Conservation (phyloP, 2,888 invertebrate species). For the Cerceris ruficornis region DNA sequence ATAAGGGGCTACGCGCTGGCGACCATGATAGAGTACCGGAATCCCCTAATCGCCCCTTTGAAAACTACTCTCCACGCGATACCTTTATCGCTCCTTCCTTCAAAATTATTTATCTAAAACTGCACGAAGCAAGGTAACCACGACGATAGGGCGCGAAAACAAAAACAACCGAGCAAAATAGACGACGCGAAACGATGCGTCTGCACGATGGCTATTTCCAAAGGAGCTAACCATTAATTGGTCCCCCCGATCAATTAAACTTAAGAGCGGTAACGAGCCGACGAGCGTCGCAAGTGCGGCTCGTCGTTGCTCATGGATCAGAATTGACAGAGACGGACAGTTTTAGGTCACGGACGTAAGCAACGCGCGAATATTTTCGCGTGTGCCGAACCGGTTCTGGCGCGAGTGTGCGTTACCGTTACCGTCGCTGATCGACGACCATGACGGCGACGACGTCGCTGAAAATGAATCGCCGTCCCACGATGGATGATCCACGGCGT, state of each 20-base stretch:
- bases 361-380: constrained; percentile 59
- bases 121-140: no score
- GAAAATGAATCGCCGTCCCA: constrained; percentile 15
- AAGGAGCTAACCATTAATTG: constrained; percentile 5
- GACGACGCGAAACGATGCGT: not conserved
- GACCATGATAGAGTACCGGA: not conserved
- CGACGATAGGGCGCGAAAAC: not conserved
- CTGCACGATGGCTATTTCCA: not conserved
- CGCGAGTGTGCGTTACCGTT: constrained; percentile 54
- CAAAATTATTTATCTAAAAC: not conserved
- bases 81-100: not conserved
- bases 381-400: constrained; percentile 32
- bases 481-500: not conserved
- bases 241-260: no score
- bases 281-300: constrained; percentile 6
- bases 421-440: constrained; percentile 6
- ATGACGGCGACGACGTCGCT: not conserved
- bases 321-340: constrained; percentile 55
- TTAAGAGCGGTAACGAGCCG: no score
- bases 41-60: not conserved
- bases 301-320: constrained; percentile 23
- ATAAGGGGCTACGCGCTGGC: no score
- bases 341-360: constrained; percentile 67
- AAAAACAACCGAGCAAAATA: not conserved
- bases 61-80: not conserved